phyloP scores from a whole-genome alignment of 2,113 vertebrate genomes.

The Vanacampus margaritifer region DNA sequence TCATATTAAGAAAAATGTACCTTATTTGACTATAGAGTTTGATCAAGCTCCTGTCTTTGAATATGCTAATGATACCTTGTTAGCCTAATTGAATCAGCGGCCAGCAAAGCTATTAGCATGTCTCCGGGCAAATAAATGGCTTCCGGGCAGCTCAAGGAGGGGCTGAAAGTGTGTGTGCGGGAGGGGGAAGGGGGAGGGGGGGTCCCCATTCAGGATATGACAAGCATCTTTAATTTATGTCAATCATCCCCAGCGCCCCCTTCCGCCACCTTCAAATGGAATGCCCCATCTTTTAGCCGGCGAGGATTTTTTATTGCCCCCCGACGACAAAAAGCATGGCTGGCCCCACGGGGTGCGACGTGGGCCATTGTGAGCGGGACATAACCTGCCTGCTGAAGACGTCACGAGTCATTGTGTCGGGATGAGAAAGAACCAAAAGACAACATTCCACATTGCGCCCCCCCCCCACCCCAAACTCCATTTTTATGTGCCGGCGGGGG shows the following conservation, averaged over 20 bases:
- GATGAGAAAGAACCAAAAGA: slow-evolving; percentile 57
- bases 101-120: not conserved
- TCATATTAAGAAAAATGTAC: too few species aligned
- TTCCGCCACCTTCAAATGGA: slow-evolving; percentile 31
- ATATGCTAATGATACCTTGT: not conserved
- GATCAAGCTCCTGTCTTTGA: not conserved
- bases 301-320: slow-evolving; percentile 55
- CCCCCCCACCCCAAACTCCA: slow-evolving; percentile 27
- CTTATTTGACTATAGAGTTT: not conserved
- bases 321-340: slow-evolving; percentile 43
- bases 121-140: slow-evolving; percentile 14
- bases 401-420: slow-evolving; percentile 58
- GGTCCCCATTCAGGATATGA: slow-evolving; percentile 50
- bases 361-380: slow-evolving; percentile 58
- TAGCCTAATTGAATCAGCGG: not conserved
- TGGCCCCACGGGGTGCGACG: slow-evolving; percentile 54
- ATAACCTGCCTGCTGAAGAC: slow-evolving; percentile 58
- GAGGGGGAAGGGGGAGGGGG: not conserved
- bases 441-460: slow-evolving; percentile 51
- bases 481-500: slow-evolving; percentile 58
- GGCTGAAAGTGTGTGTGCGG: not conserved
- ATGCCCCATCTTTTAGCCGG: slow-evolving; percentile 42
- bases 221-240: slow-evolving; percentile 60
- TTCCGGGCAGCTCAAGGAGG: not conserved
- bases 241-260: slow-evolving; percentile 19